Evolutionary conservation across 2,888 invertebrate genomes (phyloP), one percentile per base, ranked within the genome.

Genomic region (Callyntrura guangdongensis): DNA sequence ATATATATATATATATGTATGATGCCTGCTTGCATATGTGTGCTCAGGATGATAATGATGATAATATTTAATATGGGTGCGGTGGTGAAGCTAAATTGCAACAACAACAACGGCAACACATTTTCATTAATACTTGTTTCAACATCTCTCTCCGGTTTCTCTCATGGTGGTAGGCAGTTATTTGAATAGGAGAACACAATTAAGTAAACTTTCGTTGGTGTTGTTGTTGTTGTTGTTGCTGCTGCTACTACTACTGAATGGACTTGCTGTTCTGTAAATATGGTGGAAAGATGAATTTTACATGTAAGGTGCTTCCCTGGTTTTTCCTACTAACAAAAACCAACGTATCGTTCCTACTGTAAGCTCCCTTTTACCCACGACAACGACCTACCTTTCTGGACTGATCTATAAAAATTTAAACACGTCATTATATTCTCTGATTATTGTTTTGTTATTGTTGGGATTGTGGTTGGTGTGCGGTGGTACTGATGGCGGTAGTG

Each of bases 81-180:
- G 74, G 74, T 74, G 74, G 74, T 74, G 22, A 74, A 74, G 49
- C 74, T 74, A 74, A 74, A 74, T 74, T 49, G 74, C 74, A 49
- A 20, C n/a, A 20, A 61, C 61, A 20, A 61, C 61, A 61, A 49
- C 49, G 47, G 49, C 20, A 74, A 74, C 49, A 49, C 74, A 74
- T 74, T 74, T 74, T 74, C 74, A 74, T 74, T 74, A 74, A 47
- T 27, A 74, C 74, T 74, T 74, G 74, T 74, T 74, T 74, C 74
- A 74, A 11, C 74, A 22, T 74, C 74, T 47, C 64, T 74, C 74
- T 74, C 27, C 49, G 36, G 8, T n/a, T 69, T 25, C 22, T 47
- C 74, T 49, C 3, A 36, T 36, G 69, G 45, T 45, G 69, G 69
- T 17, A 8, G 69, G 3, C 45, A 25, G 17, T 45, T 45, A 45